Conservation (phyloP, 2,113 vertebrate species). For the Paraplagusia blochii region DNA sequence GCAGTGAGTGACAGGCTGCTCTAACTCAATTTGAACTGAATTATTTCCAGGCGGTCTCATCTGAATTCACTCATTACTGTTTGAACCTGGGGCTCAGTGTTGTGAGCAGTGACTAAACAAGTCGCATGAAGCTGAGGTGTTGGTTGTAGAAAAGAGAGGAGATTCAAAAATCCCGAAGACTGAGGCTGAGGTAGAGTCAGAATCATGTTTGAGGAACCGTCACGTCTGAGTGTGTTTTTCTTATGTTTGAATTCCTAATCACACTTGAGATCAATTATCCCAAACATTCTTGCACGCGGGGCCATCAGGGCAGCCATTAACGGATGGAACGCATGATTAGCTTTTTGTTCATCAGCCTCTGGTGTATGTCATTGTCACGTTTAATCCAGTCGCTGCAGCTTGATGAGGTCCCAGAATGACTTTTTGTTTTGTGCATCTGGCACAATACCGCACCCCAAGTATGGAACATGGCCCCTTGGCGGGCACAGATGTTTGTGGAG, state of each 20-base stretch:
- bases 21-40: conserved; percentile 43
- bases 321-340: conserved; percentile 50
- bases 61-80: conserved; percentile 7
- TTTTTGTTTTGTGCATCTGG: not conserved
- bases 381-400: conserved; percentile 43
- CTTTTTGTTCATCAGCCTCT: conserved; percentile 47
- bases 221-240: conserved; percentile 43
- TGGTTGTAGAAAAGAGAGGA: conserved; percentile 1
- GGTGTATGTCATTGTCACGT: conserved; percentile 55
- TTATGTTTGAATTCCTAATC: conserved; percentile 57
- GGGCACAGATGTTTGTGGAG: too few species aligned
- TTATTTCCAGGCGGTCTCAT: conserved; percentile 38
- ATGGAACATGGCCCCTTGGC: too few species aligned
- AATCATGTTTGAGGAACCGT: conserved; percentile 23
- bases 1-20: conserved; percentile 45
- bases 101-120: not conserved
- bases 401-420: not conserved
- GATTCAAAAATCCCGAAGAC: conserved; percentile 7
- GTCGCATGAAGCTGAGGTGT: not conserved
- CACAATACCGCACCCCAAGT: not conserved
- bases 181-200: conserved; percentile 7
- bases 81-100: conserved; percentile 8
- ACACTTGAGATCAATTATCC: conserved; percentile 60
- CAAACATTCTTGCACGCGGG: conserved; percentile 37
- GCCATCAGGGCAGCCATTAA: conserved; percentile 48